phyloP scores from a whole-genome alignment of 92 coral and sea anemone genomes.

The Bergia sp. region DNA sequence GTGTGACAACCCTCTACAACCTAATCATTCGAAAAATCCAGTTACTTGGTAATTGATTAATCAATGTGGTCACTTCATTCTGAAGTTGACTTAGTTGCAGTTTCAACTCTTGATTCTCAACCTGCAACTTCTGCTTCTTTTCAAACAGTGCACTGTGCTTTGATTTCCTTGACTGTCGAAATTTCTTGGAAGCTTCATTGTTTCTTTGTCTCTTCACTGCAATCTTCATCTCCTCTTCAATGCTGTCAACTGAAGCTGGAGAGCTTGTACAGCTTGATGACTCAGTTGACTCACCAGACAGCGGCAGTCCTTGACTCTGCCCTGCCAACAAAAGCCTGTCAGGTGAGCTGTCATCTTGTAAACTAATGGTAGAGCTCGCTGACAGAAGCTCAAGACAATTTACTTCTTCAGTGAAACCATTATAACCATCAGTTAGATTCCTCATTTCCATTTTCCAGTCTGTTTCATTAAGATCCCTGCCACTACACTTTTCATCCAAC shows the following conservation, averaged over 20 bases:
- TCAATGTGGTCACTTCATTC: slow-evolving; percentile 61
- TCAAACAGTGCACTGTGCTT: slow-evolving; percentile 75
- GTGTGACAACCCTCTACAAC: neutral
- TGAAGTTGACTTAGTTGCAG: slow-evolving; percentile 66
- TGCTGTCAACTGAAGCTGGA: slow-evolving; percentile 49
- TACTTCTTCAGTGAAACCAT: neutral
- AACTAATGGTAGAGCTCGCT: neutral
- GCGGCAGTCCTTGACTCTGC: neutral
- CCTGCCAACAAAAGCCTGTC: neutral
- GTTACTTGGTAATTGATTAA: slow-evolving; percentile 53
- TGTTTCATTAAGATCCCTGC: neutral
- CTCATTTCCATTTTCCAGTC: slow-evolving; percentile 8
- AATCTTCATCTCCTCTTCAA: slow-evolving; percentile 57
- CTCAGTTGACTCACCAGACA: slow-evolving; percentile 10
- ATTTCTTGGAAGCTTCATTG: slow-evolving; percentile 85
- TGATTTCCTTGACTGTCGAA: slow-evolving; percentile 70
- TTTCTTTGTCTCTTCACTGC: slow-evolving; percentile 72
- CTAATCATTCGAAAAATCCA: slow-evolving; percentile 34
- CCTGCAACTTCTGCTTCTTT: slow-evolving; percentile 57
- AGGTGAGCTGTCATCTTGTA: neutral
- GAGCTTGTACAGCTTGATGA: slow-evolving; percentile 35
- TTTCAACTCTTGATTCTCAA: slow-evolving; percentile 69
- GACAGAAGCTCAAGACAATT: neutral
- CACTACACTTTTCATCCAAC: neutral
- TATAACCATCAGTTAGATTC: neutral